Evolutionary conservation across 2,113 vertebrate species (phyloP), one percentile per base, ranked within the genome.

Genomic region (Nicator chloris): DNA sequence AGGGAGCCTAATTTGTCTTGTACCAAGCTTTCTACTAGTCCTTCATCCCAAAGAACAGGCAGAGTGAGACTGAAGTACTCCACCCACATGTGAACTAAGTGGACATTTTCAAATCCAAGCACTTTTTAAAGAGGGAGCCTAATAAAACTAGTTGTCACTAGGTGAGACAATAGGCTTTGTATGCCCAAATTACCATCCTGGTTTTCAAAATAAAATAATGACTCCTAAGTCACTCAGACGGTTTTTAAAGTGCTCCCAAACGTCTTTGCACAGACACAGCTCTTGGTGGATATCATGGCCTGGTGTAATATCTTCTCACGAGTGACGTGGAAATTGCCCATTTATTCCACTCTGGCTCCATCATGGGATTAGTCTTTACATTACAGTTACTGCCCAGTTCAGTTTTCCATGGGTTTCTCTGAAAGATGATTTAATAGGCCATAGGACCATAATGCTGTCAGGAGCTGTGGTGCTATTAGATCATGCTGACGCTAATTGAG

Each of bases 401-500:
- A 64, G 21, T 17, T 39, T 91, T 91, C 84, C 57, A 59, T 49
- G 3, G 0, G 8, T 85, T 93, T 83, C 66, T 81, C 35, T 77
- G 47, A 83, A 82, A 81, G 68, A 90, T 60, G 27, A 81, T 92
- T 94, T 94, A 91, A 56, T 44, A 88, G 60, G 24, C 16, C 50
- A 42, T 42, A 44, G 37, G 60, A 59, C 66, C 40, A 63, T 93
- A 90, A 90, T 8, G 28, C 39, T 90, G 64, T 92, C 76, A 75
- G 82, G 72, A 64, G n/a, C 37, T 75, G 75, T 35, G 59, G 64
- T 45, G 64, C 30, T 37, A 31, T 86, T 96, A 86, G 82, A 81
- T 71, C 79, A 77, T 77, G 51, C n/a, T 83, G 35, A 75, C 35
- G 31, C 60, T 96, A 90, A 96, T 86, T 92, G 90, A 96, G 95